Evolutionary conservation across 2,888 invertebrate genomes (phyloP).

Genomic region (Lacanobia oleracea): DNA sequence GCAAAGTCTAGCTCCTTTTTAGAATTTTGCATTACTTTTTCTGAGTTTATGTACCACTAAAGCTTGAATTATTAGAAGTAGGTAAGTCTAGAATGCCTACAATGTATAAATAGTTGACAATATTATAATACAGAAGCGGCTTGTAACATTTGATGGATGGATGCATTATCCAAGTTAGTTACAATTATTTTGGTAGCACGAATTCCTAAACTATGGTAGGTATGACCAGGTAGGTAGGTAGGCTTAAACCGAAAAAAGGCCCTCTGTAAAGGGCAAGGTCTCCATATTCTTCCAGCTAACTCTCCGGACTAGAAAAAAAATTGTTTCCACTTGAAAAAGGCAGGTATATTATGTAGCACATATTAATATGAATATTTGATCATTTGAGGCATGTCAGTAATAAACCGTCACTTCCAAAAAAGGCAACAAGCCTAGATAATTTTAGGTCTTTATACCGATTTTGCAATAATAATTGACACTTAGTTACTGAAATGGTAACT

Average conservation of each 20-base stretch:
- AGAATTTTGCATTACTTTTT: background rate
- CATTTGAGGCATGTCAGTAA: no score
- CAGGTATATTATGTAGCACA: no score
- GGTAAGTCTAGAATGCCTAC: slow-evolving; percentile 2
- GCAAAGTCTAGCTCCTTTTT: background rate
- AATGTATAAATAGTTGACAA: background rate
- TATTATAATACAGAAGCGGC: background rate
- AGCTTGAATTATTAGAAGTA: background rate
- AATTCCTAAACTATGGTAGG: slow-evolving; percentile 13
- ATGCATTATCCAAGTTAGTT: slow-evolving; percentile 20
- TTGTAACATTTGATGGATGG: slow-evolving; percentile 29
- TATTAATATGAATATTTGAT: no score
- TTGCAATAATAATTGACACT: no score
- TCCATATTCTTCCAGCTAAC: no score
- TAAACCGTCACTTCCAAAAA: no score
- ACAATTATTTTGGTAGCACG: slow-evolving; percentile 35
- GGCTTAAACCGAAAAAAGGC: slow-evolving; percentile 12
- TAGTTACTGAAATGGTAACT: no score
- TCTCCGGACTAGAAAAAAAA: no score
- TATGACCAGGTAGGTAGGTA: slow-evolving; percentile 6
- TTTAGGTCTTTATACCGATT: no score
- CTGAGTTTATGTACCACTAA: background rate
- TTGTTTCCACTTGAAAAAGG: no score
- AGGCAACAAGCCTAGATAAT: no score
- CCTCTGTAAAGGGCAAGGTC: no score